These are phyloP conservation scores for Hyperopisus bebe DNA, from an alignment of 2,113 vertebrate genomes.

Conservation along the genomic window DNA sequence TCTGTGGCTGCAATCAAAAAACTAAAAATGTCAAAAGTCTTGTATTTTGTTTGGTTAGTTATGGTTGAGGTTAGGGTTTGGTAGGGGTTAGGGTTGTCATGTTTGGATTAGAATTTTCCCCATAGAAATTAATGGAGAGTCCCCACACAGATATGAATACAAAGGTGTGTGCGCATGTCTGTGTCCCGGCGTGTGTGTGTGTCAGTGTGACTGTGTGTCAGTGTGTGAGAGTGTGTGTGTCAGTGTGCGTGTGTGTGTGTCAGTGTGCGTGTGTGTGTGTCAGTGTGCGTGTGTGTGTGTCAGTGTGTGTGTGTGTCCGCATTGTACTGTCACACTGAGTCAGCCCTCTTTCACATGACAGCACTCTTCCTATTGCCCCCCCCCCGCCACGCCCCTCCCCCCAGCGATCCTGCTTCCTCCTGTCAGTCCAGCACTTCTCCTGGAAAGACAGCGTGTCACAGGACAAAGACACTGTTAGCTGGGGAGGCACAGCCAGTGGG, in stretches of 20 bases:
- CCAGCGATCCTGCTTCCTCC: not conserved
- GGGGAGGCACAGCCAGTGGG: not conserved
- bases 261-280: not conserved
- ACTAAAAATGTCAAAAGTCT: not conserved
- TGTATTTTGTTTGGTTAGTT: not conserved
- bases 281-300: not conserved
- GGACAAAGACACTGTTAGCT: not conserved
- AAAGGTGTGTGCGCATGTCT: not conserved
- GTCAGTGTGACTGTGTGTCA: not conserved
- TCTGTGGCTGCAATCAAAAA: not conserved
- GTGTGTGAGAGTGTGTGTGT: too few species aligned
- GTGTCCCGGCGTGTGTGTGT: not conserved
- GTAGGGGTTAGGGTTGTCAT: not conserved
- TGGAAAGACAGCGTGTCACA: not conserved
- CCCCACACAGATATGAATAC: not conserved
- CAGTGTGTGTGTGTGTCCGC: not conserved
- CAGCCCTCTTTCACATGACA: not conserved
- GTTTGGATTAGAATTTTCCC: not conserved
- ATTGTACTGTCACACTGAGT: not conserved
- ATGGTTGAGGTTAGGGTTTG: not conserved
- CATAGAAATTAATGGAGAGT: not conserved
- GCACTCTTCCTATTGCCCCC: not conserved
- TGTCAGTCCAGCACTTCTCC: conserved; percentile 10
- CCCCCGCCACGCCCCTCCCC: not conserved
- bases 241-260: not conserved